These are phyloP conservation scores for Papilio helenus DNA, from an alignment of 1,140 invertebrate species.

Conservation along the genomic window DNA sequence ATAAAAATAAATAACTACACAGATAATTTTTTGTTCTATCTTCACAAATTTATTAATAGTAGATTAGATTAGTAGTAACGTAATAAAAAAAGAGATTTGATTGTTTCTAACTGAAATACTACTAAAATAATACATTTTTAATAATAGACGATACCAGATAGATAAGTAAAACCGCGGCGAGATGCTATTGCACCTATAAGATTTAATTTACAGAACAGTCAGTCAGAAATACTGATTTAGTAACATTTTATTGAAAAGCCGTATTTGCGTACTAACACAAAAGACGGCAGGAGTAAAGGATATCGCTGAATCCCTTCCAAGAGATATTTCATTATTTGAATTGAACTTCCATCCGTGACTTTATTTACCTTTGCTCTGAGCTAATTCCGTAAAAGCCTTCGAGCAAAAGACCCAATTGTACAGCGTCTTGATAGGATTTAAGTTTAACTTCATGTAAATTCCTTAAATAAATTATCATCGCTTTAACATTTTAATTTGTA, in stretches of 20 bases:
- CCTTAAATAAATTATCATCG: background rate
- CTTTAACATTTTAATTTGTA: background rate
- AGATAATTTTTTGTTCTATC: too few relatives aligned
- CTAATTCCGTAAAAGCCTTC: slow-evolving; percentile 24
- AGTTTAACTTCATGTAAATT: background rate
- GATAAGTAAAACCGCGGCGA: too few relatives aligned
- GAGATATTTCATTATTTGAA: slow-evolving; percentile 24
- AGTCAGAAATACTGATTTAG: background rate
- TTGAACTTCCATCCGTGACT: slow-evolving; percentile 16
- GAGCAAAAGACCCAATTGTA: background rate
- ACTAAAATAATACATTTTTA: too few relatives aligned
- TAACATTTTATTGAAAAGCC: background rate
- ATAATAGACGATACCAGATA: too few relatives aligned
- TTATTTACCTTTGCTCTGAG: slow-evolving; percentile 3
- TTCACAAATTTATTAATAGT: too few relatives aligned
- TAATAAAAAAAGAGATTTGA: too few relatives aligned
- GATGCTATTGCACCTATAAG: background rate
- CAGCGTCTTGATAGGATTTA: background rate
- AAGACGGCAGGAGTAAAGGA: background rate
- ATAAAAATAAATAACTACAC: too few relatives aligned
- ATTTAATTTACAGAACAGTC: background rate
- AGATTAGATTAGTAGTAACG: too few relatives aligned
- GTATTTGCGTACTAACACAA: slow-evolving; percentile 18
- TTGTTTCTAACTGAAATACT: too few relatives aligned
- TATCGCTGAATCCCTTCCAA: background rate